Conservation (phyloP, 2,113 vertebrate species). For the Hippocampus comes region DNA sequence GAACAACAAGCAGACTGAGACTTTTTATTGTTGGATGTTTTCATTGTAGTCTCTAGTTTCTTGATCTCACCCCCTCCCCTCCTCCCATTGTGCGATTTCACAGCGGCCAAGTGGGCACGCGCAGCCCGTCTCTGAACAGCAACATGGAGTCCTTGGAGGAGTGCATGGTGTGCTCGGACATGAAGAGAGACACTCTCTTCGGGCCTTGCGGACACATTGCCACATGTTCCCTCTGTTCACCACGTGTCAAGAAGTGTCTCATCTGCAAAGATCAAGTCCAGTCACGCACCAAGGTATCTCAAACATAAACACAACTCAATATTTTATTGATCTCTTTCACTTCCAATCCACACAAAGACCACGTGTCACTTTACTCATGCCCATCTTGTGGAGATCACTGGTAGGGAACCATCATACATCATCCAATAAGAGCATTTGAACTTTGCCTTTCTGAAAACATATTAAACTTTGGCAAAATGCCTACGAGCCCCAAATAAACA, state of each 20-base stretch:
- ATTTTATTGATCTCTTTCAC: neutral
- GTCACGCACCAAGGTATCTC: slow-evolving; percentile 92
- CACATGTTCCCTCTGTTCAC: slow-evolving; percentile 97
- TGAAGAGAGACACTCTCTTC: slow-evolving; percentile 97
- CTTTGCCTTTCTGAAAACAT: too few relatives aligned
- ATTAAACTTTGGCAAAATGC: too few relatives aligned
- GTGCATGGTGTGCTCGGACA: slow-evolving; percentile 98
- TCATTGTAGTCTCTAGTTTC: too few relatives aligned
- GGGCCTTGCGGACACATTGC: slow-evolving; percentile 98
- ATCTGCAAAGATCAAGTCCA: slow-evolving; percentile 99
- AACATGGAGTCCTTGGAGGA: slow-evolving; percentile 97
- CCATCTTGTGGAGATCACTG: too few relatives aligned
- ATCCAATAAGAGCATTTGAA: too few relatives aligned
- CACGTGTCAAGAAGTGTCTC: slow-evolving; percentile 98
- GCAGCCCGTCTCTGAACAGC: slow-evolving; percentile 94
- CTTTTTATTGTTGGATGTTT: neutral
- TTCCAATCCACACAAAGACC: neutral
- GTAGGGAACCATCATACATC: too few relatives aligned
- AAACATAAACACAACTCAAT: too few relatives aligned
- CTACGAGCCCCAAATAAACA: too few relatives aligned
- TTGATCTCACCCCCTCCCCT: neutral
- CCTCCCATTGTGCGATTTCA: neutral
- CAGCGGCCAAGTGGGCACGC: slow-evolving; percentile 93
- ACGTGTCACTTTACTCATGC: too few relatives aligned
- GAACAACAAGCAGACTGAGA: neutral